Conservation (phyloP, 2,113 vertebrate species). For the Gasterosteus aculeatus region DNA sequence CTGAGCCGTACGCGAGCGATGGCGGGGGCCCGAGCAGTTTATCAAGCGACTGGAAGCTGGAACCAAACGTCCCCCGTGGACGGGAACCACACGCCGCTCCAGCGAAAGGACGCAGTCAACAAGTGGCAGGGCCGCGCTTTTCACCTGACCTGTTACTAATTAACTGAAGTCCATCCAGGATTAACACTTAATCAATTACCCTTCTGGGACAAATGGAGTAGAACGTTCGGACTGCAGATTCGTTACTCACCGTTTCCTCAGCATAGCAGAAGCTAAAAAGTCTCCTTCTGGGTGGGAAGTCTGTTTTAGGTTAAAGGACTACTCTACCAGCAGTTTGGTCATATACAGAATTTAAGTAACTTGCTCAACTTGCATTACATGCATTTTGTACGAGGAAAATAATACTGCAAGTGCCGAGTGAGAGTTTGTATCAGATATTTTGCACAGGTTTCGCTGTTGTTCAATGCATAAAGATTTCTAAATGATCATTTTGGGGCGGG, state of each 20-base stretch:
- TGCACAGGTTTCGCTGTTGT: background rate
- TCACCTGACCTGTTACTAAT: conserved; percentile 19
- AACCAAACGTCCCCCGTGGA: conserved; percentile 18
- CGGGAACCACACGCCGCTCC: conserved; percentile 8
- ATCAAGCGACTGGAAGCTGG: conserved; percentile 13
- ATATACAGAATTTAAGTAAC: background rate
- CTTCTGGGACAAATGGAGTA: background rate
- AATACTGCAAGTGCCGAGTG: background rate
- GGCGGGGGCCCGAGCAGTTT: background rate
- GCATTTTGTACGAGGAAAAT: background rate
- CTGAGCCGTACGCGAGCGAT: conserved; percentile 29
- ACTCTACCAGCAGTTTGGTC: background rate
- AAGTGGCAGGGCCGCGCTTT: background rate
- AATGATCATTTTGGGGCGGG: background rate
- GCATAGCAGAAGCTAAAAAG: background rate
- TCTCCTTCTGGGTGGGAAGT: background rate
- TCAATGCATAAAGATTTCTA: background rate
- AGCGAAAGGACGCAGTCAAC: conserved; percentile 8
- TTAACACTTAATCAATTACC: background rate
- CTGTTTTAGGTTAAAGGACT: background rate
- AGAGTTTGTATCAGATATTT: background rate
- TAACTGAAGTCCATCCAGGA: conserved; percentile 12
- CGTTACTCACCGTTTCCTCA: background rate
- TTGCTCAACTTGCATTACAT: background rate
- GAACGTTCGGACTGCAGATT: conserved; percentile 4